phyloP scores from a whole-genome alignment of 2,113 vertebrate species.

The Calidris pugnax region DNA sequence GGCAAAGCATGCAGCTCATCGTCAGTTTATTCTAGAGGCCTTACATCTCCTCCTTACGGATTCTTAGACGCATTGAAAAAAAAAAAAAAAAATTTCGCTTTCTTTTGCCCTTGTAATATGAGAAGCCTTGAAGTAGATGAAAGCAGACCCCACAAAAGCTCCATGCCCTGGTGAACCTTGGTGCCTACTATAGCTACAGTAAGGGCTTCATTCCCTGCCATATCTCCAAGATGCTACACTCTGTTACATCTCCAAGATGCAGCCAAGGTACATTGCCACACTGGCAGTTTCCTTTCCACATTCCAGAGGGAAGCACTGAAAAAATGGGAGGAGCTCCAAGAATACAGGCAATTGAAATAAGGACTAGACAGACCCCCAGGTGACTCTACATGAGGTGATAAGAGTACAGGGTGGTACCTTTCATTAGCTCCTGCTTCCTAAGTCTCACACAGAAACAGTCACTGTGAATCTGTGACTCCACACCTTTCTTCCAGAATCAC shows the following conservation, averaged over 20 bases:
- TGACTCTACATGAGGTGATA: background rate
- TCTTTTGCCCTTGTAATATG: background rate
- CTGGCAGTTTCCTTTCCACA: background rate
- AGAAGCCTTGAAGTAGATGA: background rate
- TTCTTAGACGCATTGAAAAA: background rate
- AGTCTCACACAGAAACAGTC: background rate
- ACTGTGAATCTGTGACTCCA: background rate
- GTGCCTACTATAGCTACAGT: background rate
- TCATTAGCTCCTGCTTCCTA: background rate
- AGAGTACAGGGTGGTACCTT: background rate
- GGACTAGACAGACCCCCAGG: background rate
- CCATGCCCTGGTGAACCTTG: background rate
- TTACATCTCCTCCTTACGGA: background rate
- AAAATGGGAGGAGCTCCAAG: background rate
- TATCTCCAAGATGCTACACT: background rate
- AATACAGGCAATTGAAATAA: background rate
- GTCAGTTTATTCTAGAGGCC: background rate
- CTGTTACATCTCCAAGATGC: background rate
- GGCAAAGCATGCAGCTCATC: background rate
- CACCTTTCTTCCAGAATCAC: background rate
- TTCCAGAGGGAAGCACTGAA: background rate
- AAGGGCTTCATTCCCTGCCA: background rate
- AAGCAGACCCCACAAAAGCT: background rate
- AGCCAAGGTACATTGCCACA: rapidly evolving
- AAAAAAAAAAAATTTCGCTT: background rate